Conservation (phyloP, 2,113 vertebrate species). For the Axis porcinus region DNA sequence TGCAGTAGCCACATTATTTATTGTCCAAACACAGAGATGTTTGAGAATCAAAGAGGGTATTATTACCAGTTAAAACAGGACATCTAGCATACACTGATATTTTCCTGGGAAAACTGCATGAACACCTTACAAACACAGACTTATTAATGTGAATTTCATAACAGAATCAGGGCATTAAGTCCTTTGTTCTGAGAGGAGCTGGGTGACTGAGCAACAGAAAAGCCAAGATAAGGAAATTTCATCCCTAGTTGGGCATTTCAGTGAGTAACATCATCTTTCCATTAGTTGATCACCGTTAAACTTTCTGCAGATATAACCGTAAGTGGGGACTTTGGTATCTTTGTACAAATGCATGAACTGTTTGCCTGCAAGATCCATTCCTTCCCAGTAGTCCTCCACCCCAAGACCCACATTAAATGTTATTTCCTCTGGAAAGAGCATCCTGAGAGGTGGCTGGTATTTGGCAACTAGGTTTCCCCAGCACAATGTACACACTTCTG, state of each 20-base stretch:
- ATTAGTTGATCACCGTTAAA: background rate
- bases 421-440: background rate
- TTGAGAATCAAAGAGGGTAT: background rate
- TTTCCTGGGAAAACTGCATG: background rate
- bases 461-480: background rate
- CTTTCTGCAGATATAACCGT: background rate
- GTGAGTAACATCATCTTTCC: background rate
- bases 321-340: background rate
- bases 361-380: background rate
- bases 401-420: background rate
- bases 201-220: background rate
- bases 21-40: background rate
- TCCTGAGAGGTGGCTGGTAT: background rate
- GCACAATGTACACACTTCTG: background rate
- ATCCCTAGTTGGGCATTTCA: background rate
- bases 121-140: background rate
- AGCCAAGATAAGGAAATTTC: background rate
- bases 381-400: background rate
- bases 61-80: background rate
- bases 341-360: background rate
- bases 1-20: background rate
- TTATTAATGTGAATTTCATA: background rate
- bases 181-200: background rate
- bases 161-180: background rate
- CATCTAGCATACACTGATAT: background rate